Conservation (phyloP, 2,888 invertebrate genomes). For the Zaprionus lineosus region DNA sequence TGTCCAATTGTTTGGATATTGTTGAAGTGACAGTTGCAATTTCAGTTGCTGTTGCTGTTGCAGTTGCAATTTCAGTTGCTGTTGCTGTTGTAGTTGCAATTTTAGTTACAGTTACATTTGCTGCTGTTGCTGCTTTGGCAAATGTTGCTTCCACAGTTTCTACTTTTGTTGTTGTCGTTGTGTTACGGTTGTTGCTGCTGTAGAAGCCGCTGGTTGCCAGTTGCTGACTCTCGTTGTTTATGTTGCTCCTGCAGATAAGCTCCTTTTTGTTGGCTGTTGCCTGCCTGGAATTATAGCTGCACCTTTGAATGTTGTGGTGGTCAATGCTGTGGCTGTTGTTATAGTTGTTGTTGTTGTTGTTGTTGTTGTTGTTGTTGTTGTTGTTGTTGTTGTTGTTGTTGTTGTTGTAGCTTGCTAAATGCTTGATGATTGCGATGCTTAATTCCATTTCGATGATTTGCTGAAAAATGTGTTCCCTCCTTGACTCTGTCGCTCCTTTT, state of each 20-base stretch:
- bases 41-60: not conserved
- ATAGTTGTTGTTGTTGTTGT: not conserved
- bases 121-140: slow-evolving; percentile 5
- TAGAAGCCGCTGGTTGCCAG: no score
- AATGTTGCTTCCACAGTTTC: no score
- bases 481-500: slow-evolving; percentile 7
- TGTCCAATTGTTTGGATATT: no score
- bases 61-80: slow-evolving; percentile 1
- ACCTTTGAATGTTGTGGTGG: slow-evolving; percentile 2
- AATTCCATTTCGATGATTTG: slow-evolving; percentile 72
- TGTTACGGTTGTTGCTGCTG: slow-evolving; percentile 8
- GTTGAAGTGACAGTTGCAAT: slow-evolving; percentile 15
- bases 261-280: slow-evolving; percentile 12
- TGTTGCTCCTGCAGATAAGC: slow-evolving; percentile 9
- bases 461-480: slow-evolving; percentile 25
- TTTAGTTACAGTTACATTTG: slow-evolving; percentile 2
- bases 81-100: slow-evolving; percentile 17
- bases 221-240: slow-evolving; percentile 27
- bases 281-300: no score
- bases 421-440: slow-evolving; percentile 56
- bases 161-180: not conserved
- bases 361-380: slow-evolving; percentile 15
- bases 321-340: slow-evolving; percentile 9
- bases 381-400: slow-evolving; percentile 25
- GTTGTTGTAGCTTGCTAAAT: slow-evolving; percentile 49